Base-by-base conservation (phyloP, 2,888 invertebrate species). In the Spicauda simplicius region DNA sequence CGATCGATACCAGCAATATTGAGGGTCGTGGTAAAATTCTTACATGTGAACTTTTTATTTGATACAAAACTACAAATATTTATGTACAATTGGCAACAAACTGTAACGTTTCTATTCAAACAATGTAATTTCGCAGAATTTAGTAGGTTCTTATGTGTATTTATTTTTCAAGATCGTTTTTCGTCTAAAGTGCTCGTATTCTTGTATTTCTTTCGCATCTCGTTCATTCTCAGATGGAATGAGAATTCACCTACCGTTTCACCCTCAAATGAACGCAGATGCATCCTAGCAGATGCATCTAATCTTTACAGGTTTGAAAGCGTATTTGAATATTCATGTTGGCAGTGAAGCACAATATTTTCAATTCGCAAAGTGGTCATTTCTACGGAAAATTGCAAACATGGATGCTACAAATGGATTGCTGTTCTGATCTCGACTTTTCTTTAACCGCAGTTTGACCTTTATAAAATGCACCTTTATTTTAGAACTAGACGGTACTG, bases 331-430 rank as follows among this genome's bases (percentile, higher is more conserved):
- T 56, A 50, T 64, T 56, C 50, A 18, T 50, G 64, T 56, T 56
- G 19, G 55, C n/a, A 37, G 20, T 48, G 55, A 4, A 56, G 64
- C 50, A 55, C 45, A 25, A 25, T 33, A 52, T 64, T 63, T 64
- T 56, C 64, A 64, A 56, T 64, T 50, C 56, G 64, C 64, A 56
- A 64, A 64, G 64, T 64, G 50, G 64, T 50, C 25, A 64, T 48
- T 55, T 25, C 25, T 56, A 64, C 50, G 25, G 19, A 16, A 64
- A 48, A 56, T 56, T 58, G 19, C 58, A 10, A 58, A 58, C 45
- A 58, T 57, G 14, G 19, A 48, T 25, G 45, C 45, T 25, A 25
- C 16, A 48, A 59, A 50, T 60, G 50, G 48, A 60, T 60, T 60
- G 33, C 19, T 20, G 53, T 53, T 53, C 53, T 50, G 50, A 50